phyloP scores from a whole-genome alignment of 2,797 vertebrate genomes.

The Sebastes aleutianus region DNA sequence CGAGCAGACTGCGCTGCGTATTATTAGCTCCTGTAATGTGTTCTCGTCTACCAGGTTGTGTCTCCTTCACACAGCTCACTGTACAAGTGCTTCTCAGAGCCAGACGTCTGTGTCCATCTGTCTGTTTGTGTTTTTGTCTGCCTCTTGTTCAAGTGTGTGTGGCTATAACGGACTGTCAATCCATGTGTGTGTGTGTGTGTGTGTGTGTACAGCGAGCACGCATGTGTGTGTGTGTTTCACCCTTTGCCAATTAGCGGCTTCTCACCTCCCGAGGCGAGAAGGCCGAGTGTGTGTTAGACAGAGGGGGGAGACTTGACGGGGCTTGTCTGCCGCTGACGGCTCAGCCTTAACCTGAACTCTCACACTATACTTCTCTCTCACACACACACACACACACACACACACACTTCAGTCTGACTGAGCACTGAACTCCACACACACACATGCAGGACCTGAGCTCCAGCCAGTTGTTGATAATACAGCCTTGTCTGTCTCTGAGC shows the following conservation, averaged over 20 bases:
- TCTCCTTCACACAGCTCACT: constrained; percentile 36
- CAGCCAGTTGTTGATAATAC: constrained; percentile 69
- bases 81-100: constrained; percentile 43
- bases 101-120: constrained; percentile 61
- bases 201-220: constrained; percentile 1
- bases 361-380: constrained; percentile 1
- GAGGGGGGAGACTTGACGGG: constrained; percentile 56
- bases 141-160: constrained; percentile 33
- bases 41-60: constrained; percentile 43
- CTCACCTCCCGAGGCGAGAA: constrained; percentile 69
- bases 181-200: background rate
- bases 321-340: constrained; percentile 66
- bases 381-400: constrained; percentile 13
- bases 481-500: constrained; percentile 59
- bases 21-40: constrained; percentile 56
- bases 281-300: constrained; percentile 59
- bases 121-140: constrained; percentile 45
- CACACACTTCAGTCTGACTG: constrained; percentile 14
- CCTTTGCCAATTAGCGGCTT: constrained; percentile 78
- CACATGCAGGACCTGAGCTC: constrained; percentile 26
- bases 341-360: constrained; percentile 72
- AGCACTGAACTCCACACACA: background rate
- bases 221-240: constrained; percentile 34
- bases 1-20: constrained; percentile 34
- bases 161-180: background rate